Percentiles rank a stretch among this genome's conserved stretches.
phyloP scores from a whole-genome alignment of 2,113 vertebrate species.

The Panthera leo region DNA sequence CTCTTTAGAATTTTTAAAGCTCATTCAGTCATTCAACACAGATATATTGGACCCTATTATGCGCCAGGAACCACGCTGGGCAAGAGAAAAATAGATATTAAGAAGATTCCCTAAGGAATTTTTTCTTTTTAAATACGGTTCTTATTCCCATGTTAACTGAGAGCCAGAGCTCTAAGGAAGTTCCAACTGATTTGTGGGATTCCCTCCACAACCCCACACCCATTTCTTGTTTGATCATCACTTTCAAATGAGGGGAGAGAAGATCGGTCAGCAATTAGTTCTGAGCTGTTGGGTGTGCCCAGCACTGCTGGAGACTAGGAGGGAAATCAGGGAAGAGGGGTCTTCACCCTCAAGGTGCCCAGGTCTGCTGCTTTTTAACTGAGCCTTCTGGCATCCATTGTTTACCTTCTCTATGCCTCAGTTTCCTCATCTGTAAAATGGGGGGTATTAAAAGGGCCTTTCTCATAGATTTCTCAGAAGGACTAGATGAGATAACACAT shows the following conservation, averaged over 20 bases:
- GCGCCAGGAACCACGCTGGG: slow-evolving; percentile 23
- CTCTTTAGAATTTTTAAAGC: background rate
- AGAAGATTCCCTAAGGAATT: slow-evolving; percentile 3
- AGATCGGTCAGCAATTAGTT: background rate
- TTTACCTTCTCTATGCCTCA: background rate
- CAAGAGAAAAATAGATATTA: background rate
- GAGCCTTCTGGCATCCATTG: background rate
- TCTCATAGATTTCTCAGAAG: background rate
- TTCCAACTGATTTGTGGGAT: background rate
- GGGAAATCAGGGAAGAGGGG: accelerated
- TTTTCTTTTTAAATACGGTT: background rate
- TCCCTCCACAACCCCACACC: background rate
- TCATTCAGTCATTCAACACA: slow-evolving; percentile 38
- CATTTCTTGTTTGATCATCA: background rate
- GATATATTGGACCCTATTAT: background rate
- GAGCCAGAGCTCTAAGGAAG: background rate
- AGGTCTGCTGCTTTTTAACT: background rate
- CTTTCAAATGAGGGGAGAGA: background rate
- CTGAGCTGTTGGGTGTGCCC: background rate
- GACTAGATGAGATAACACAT: background rate
- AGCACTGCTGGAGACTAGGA: accelerated
- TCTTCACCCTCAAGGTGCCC: background rate
- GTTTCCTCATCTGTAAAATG: background rate
- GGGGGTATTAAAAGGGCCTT: background rate
- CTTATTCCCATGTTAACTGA: background rate